Evolutionary conservation across 2,113 vertebrate genomes (phyloP).

Genomic region (Haemorhous mexicanus): DNA sequence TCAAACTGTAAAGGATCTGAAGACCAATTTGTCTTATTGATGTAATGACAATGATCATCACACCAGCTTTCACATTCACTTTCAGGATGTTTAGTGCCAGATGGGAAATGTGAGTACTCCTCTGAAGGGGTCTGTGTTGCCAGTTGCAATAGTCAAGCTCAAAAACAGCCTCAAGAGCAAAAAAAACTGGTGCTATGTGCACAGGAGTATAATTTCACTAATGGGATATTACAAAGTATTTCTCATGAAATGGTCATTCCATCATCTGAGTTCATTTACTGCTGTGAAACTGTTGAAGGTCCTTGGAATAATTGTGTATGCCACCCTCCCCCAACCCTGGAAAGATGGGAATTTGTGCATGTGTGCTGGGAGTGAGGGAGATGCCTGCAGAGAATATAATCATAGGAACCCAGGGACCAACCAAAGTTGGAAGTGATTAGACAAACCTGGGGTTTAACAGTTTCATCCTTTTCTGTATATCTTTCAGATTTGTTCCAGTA

Average conservation of each 20-base stretch:
- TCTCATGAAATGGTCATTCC: background rate
- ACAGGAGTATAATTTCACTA: background rate
- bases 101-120: accelerated
- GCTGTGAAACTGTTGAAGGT: background rate
- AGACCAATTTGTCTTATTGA: background rate
- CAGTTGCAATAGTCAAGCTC: background rate
- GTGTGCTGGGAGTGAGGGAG: background rate
- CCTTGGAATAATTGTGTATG: background rate
- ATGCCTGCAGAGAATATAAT: background rate
- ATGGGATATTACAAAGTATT: background rate
- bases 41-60: background rate
- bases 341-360: background rate
- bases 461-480: background rate
- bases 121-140: background rate
- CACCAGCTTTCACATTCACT: background rate
- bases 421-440: conserved; percentile 15
- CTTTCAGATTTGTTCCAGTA: conserved; percentile 6
- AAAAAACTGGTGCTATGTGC: background rate
- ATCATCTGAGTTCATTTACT: background rate
- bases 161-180: background rate
- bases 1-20: background rate
- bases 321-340: accelerated
- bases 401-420: background rate
- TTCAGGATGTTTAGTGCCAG: background rate
- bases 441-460: background rate